phyloP scores from a whole-genome alignment of 1,140 invertebrate genomes.

The Drosophila pruinosa region DNA sequence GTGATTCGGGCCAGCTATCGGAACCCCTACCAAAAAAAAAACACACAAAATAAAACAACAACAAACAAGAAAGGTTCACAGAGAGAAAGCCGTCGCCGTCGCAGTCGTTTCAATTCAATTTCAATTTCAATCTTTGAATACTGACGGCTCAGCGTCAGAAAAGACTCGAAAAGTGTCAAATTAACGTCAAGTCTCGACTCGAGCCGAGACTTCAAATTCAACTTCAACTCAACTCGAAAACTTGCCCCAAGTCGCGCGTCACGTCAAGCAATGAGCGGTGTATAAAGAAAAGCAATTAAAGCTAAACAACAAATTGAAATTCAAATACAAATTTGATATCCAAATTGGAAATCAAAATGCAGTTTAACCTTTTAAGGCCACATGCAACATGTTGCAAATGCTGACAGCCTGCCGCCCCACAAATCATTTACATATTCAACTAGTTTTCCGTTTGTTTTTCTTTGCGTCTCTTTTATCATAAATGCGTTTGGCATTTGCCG shows the following conservation, averaged over 20 bases:
- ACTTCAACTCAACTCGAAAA: slow-evolving; percentile 7
- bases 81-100: slow-evolving; percentile 49
- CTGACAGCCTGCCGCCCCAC: slow-evolving; percentile 9
- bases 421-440: slow-evolving; percentile 3
- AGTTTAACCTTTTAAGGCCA: slow-evolving; percentile 67
- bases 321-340: slow-evolving; percentile 41
- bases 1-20: background rate
- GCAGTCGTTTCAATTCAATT: slow-evolving; percentile 29
- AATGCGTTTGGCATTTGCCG: slow-evolving; percentile 56
- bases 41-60: background rate
- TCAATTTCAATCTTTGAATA: background rate
- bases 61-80: slow-evolving; percentile 15
- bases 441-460: slow-evolving; percentile 31
- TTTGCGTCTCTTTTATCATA: slow-evolving; percentile 50
- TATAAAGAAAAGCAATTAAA: slow-evolving; percentile 38
- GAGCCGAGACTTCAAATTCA: slow-evolving; percentile 41
- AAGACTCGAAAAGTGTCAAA: slow-evolving; percentile 67
- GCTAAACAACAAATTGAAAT: slow-evolving; percentile 51
- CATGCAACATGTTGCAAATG: slow-evolving; percentile 56
- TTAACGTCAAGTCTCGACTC: slow-evolving; percentile 69
- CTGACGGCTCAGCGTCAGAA: slow-evolving; percentile 43
- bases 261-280: background rate
- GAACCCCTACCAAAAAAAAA: background rate
- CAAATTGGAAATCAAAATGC: slow-evolving; percentile 51
- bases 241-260: background rate